phyloP scores from a whole-genome alignment of 2,888 invertebrate genomes.

The Drosophila bunnanda region DNA sequence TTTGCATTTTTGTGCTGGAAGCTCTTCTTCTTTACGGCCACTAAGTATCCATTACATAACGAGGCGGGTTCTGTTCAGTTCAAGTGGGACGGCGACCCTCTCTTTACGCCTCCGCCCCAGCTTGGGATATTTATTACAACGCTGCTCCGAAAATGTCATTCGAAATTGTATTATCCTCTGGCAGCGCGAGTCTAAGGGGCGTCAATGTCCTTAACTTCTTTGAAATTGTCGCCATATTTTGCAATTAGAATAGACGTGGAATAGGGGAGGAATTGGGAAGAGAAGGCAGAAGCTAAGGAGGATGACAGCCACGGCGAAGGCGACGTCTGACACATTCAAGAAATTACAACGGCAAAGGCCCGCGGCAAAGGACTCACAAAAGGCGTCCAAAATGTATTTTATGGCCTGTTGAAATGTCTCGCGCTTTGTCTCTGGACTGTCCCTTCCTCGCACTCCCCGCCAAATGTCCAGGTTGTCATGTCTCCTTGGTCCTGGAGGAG shows the following conservation, averaged over 20 bases:
- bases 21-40: slow-evolving; percentile 39
- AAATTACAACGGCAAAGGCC: slow-evolving; percentile 73
- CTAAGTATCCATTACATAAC: slow-evolving; percentile 65
- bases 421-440: slow-evolving; percentile 32
- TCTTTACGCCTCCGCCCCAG: not conserved
- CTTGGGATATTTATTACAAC: slow-evolving; percentile 59
- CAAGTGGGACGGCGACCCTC: slow-evolving; percentile 47
- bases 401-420: slow-evolving; percentile 75
- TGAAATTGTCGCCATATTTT: slow-evolving; percentile 78
- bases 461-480: slow-evolving; percentile 44
- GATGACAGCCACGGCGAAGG: slow-evolving; percentile 25
- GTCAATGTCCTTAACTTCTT: slow-evolving; percentile 74
- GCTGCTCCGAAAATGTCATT: slow-evolving; percentile 75
- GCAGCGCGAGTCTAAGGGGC: slow-evolving; percentile 48
- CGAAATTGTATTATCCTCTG: slow-evolving; percentile 82
- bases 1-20: slow-evolving; percentile 50
- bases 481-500: slow-evolving; percentile 10
- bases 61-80: slow-evolving; percentile 49
- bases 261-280: slow-evolving; percentile 5
- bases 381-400: slow-evolving; percentile 72
- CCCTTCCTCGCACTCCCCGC: not conserved
- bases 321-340: slow-evolving; percentile 70
- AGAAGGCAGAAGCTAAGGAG: slow-evolving; percentile 6
- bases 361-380: slow-evolving; percentile 52
- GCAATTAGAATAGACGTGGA: slow-evolving; percentile 67